These are phyloP conservation scores for Tetragnatha versicolor DNA, from an alignment of 1,140 invertebrate genomes.

Conservation along the genomic window DNA sequence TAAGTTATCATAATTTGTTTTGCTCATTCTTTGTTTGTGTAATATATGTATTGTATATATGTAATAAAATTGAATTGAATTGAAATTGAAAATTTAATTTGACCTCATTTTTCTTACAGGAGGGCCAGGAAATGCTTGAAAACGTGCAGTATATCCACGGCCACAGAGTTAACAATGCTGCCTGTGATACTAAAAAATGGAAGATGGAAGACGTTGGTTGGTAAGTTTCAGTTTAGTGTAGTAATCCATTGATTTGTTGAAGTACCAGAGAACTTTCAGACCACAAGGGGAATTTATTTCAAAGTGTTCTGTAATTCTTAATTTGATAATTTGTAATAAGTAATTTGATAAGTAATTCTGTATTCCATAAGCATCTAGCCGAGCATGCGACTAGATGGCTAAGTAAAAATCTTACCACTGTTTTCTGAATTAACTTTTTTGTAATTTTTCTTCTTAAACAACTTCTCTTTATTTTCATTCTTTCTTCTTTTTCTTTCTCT, in stretches of 20 bases:
- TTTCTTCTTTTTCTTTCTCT: too few species aligned
- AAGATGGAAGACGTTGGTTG: slow-evolving; percentile 52
- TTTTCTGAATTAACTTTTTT: too few species aligned
- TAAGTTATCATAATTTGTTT: not conserved
- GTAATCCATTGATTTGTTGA: not conserved
- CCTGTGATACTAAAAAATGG: slow-evolving; percentile 49
- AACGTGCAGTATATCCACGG: slow-evolving; percentile 53
- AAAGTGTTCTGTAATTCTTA: not conserved
- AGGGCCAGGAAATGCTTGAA: slow-evolving; percentile 53
- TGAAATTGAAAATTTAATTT: not conserved
- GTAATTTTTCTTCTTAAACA: too few species aligned
- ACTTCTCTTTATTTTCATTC: too few species aligned
- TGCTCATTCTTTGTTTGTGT: too few species aligned
- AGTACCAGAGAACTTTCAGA: not conserved
- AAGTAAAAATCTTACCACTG: too few species aligned
- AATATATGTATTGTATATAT: not conserved
- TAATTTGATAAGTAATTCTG: not conserved
- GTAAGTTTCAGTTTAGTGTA: not conserved
- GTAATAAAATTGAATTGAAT: not conserved
- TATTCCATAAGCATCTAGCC: not conserved
- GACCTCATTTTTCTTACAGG: slow-evolving; percentile 22
- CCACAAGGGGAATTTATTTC: not conserved
- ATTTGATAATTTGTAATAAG: not conserved
- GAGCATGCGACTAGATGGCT: not conserved
- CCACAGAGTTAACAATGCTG: slow-evolving; percentile 46